A percentile compares a stretch with the other conserved stretches of the same genome.
phyloP scores from a whole-genome alignment of 2,113 vertebrate species.

The Dissostichus mawsoni region DNA sequence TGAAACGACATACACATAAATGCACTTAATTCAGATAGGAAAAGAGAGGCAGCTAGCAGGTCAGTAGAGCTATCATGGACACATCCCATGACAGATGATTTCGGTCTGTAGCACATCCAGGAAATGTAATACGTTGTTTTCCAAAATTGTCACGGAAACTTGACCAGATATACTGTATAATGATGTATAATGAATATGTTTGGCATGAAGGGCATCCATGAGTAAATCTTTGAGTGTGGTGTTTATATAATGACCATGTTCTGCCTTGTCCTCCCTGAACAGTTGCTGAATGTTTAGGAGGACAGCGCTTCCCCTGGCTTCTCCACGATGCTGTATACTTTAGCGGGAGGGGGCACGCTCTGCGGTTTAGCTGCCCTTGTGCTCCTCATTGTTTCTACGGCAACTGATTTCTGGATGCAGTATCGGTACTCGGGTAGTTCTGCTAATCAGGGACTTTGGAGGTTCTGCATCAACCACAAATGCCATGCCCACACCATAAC shows the following conservation, averaged over 20 bases:
- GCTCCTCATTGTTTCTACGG: conserved; percentile 87
- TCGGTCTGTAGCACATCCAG: not conserved
- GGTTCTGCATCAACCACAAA: conserved; percentile 86
- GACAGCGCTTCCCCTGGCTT: conserved; percentile 55
- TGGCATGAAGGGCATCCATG: not conserved
- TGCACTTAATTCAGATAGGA: not conserved
- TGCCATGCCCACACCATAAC: conserved; percentile 86
- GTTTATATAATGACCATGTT: not conserved
- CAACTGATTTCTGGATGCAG: conserved; percentile 90
- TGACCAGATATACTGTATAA: not conserved
- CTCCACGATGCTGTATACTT: conserved; percentile 81
- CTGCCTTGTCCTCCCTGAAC: conserved; percentile 3
- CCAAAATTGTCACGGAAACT: not conserved
- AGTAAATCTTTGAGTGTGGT: not conserved
- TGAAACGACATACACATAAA: not conserved
- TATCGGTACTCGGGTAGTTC: conserved; percentile 84
- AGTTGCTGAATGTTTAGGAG: conserved; percentile 64
- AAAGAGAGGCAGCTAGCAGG: not conserved
- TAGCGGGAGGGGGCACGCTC: conserved; percentile 86
- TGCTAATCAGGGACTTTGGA: conserved; percentile 89
- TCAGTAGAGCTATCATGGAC: not conserved
- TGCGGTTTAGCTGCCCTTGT: conserved; percentile 85
- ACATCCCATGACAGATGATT: not conserved
- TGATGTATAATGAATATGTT: not conserved
- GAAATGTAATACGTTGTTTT: not conserved